phyloP scores from a whole-genome alignment of 2,888 invertebrate species.

The Anarsia innoxiella region DNA sequence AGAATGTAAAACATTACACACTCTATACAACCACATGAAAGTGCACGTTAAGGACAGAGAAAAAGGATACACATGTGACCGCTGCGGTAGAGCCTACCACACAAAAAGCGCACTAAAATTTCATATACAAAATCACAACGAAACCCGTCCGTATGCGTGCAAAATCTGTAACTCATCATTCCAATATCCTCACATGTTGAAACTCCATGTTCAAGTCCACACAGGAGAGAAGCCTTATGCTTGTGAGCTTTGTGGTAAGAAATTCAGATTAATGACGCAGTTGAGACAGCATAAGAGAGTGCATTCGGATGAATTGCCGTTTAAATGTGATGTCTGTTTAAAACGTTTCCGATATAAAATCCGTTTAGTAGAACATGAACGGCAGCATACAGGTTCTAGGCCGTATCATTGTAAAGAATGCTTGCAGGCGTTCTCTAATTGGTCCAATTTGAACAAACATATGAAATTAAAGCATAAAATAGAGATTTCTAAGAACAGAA shows the following conservation, averaged over 20 bases:
- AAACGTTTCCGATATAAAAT: conserved; percentile 33
- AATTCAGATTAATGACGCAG: conserved; percentile 24
- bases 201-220: conserved; percentile 25
- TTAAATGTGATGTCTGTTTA: conserved; percentile 69
- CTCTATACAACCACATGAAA: not conserved
- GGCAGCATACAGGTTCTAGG: conserved; percentile 70
- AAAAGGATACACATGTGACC: too few species aligned
- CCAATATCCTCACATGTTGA: too few species aligned
- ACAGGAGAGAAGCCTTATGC: conserved; percentile 23
- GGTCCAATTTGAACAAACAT: too few species aligned
- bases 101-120: too few species aligned
- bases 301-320: conserved; percentile 24
- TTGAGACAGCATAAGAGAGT: conserved; percentile 25
- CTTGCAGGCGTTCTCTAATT: conserved; percentile 71
- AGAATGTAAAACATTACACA: not conserved
- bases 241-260: conserved; percentile 21
- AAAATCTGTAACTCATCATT: conserved; percentile 31
- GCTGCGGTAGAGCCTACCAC: too few species aligned
- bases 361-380: conserved; percentile 66
- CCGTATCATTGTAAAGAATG: conserved; percentile 78
- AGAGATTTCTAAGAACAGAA: too few species aligned
- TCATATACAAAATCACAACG: too few species aligned
- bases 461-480: too few species aligned
- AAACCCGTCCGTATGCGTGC: conserved; percentile 25
- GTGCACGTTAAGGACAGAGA: too few species aligned